phyloP scores from a whole-genome alignment of 2,797 vertebrate genomes.

The Lateolabrax maculatus region DNA sequence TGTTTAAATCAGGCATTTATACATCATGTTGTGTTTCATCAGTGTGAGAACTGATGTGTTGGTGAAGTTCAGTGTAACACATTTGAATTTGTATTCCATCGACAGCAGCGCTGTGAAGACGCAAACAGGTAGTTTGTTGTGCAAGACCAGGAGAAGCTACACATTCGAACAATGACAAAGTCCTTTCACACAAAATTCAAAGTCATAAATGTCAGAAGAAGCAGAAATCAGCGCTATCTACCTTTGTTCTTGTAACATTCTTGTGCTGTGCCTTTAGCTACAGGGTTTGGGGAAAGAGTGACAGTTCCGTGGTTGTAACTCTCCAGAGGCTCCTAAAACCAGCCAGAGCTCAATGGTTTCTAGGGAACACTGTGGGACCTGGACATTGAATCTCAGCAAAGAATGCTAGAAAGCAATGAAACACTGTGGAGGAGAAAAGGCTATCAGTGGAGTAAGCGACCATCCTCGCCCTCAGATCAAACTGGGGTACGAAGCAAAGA shows the following conservation, averaged over 20 bases:
- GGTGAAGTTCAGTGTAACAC: slow-evolving; percentile 5
- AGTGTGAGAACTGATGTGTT: slow-evolving; percentile 22
- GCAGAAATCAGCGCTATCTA: slow-evolving; percentile 76
- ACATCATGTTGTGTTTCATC: slow-evolving; percentile 50
- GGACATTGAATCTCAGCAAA: slow-evolving; percentile 81
- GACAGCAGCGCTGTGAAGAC: slow-evolving; percentile 7
- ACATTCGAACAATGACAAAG: slow-evolving; percentile 43
- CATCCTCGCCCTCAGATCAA: slow-evolving; percentile 11
- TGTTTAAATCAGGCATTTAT: slow-evolving; percentile 56
- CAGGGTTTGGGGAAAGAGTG: slow-evolving; percentile 74
- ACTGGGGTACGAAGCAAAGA: slow-evolving; percentile 9
- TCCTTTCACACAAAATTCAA: slow-evolving; percentile 51
- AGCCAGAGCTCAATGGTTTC: slow-evolving; percentile 86
- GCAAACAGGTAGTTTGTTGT: slow-evolving; percentile 36
- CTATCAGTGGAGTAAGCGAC: slow-evolving; percentile 32
- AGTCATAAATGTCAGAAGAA: slow-evolving; percentile 71
- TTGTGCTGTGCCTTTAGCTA: slow-evolving; percentile 86
- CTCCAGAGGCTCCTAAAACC: slow-evolving; percentile 83
- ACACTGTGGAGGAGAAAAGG: slow-evolving; percentile 44
- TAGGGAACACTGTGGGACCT: slow-evolving; percentile 81
- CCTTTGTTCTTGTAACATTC: slow-evolving; percentile 85
- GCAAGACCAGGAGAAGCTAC: slow-evolving; percentile 15
- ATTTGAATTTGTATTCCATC: slow-evolving; percentile 14
- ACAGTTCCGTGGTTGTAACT: slow-evolving; percentile 80
- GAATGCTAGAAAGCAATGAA: slow-evolving; percentile 66